These are phyloP conservation scores for Brachyptera putata DNA, from an alignment of 2,888 invertebrate species.

Conservation along the genomic window DNA sequence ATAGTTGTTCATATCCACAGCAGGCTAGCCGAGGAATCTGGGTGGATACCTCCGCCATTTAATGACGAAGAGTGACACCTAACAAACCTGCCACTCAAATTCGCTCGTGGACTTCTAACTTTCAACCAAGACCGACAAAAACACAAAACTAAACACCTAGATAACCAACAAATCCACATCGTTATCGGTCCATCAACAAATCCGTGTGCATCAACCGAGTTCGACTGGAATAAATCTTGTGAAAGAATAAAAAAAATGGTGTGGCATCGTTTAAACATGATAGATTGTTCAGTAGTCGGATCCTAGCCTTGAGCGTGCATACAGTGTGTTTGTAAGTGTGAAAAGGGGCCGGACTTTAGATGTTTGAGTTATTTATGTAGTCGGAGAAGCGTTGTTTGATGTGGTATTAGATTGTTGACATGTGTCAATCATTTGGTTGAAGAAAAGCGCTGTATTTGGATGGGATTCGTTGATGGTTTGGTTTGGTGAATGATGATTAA, in stretches of 20 bases:
- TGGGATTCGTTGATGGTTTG: too few relatives aligned
- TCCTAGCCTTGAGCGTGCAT: not conserved
- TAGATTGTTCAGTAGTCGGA: too few relatives aligned
- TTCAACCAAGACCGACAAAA: too few relatives aligned
- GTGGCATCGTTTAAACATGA: slow-evolving; percentile 1
- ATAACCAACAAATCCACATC: not conserved
- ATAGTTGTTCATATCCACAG: not conserved
- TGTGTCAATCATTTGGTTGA: slow-evolving; percentile 26
- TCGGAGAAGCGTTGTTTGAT: slow-evolving; percentile 23
- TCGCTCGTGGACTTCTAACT: slow-evolving; percentile 26
- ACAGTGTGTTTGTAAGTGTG: too few relatives aligned
- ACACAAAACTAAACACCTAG: not conserved
- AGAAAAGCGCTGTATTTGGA: too few relatives aligned
- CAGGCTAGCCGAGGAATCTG: not conserved
- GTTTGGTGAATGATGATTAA: too few relatives aligned
- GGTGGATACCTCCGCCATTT: slow-evolving; percentile 10
- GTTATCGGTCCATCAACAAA: not conserved
- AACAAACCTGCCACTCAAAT: slow-evolving; percentile 35
- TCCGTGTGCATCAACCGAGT: not conserved
- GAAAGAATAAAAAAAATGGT: not conserved
- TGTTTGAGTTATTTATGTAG: slow-evolving; percentile 27
- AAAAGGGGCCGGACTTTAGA: slow-evolving; percentile 23
- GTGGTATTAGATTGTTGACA: slow-evolving; percentile 16
- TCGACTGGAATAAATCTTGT: not conserved
- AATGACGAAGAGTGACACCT: slow-evolving; percentile 35